Evolutionary conservation across 2,888 invertebrate genomes (phyloP).

Genomic region (Orthosia gothica): DNA sequence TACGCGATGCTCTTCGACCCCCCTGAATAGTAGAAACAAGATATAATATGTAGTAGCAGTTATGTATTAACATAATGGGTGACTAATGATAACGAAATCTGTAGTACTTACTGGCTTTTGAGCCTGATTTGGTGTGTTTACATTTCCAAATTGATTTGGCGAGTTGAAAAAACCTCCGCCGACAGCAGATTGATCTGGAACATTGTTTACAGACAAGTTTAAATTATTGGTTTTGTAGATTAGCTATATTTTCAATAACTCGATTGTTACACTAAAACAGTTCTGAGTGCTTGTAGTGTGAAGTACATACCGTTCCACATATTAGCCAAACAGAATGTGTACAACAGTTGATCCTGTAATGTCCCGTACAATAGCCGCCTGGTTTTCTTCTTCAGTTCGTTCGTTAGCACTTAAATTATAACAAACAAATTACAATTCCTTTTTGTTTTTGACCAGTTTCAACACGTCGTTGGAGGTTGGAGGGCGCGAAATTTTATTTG

Average conservation of each 20-base stretch:
- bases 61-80: background rate
- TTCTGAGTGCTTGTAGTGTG: background rate
- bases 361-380: background rate
- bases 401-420: background rate
- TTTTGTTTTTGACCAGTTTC: constrained; percentile 21
- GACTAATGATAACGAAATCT: background rate
- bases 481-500: constrained; percentile 30
- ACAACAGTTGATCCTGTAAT: background rate
- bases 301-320: constrained; percentile 80
- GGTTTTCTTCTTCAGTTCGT: background rate
- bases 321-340: constrained; percentile 22
- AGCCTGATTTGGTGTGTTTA: constrained; percentile 85
- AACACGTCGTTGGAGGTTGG: constrained; percentile 22
- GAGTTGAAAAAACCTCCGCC: constrained; percentile 90
- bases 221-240: background rate
- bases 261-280: background rate
- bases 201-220: constrained; percentile 10
- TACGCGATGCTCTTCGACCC: constrained; percentile 87
- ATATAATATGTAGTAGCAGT: background rate
- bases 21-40: constrained; percentile 74
- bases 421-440: background rate
- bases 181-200: constrained; percentile 87
- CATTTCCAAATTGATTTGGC: constrained; percentile 87
- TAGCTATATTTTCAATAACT: background rate
- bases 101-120: constrained; percentile 83